Evolutionary conservation across 2,113 vertebrate species (phyloP).

Genomic region (Cavia porcellus): DNA sequence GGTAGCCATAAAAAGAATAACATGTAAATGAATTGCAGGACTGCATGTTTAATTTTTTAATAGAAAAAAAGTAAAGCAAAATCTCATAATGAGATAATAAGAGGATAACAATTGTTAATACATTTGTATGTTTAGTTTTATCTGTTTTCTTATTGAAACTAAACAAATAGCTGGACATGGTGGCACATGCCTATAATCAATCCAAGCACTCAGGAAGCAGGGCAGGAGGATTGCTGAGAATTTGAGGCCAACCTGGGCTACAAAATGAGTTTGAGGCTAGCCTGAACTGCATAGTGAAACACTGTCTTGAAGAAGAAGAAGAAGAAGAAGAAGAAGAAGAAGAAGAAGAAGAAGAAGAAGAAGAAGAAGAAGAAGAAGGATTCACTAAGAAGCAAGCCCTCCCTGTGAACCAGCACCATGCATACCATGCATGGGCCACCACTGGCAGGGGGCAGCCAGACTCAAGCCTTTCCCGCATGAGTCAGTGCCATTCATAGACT

Average conservation of each 20-base stretch:
- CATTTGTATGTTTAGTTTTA: background rate
- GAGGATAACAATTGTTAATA: background rate
- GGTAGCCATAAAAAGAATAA: background rate
- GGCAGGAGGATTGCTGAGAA: background rate
- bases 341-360: too few species aligned
- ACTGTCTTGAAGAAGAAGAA: too few species aligned
- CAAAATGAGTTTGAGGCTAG: background rate
- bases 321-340: too few species aligned
- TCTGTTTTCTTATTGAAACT: background rate
- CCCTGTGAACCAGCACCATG: too few species aligned
- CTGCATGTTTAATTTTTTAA: background rate
- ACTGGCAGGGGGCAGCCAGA: too few species aligned
- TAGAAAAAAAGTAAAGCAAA: background rate
- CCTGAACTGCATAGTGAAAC: background rate
- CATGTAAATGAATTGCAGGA: conserved; percentile 13
- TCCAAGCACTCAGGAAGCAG: background rate
- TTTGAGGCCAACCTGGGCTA: background rate
- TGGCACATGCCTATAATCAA: background rate
- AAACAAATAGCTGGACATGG: background rate
- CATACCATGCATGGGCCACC: too few species aligned
- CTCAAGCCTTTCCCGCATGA: too few species aligned
- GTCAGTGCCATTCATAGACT: too few species aligned
- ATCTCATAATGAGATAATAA: background rate
- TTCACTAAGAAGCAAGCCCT: too few species aligned
- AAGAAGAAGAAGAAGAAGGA: background rate